Evolutionary conservation across 2,113 vertebrate species (phyloP), one percentile per base, ranked within the genome.

Genomic region (Dasyprocta punctata): DNA sequence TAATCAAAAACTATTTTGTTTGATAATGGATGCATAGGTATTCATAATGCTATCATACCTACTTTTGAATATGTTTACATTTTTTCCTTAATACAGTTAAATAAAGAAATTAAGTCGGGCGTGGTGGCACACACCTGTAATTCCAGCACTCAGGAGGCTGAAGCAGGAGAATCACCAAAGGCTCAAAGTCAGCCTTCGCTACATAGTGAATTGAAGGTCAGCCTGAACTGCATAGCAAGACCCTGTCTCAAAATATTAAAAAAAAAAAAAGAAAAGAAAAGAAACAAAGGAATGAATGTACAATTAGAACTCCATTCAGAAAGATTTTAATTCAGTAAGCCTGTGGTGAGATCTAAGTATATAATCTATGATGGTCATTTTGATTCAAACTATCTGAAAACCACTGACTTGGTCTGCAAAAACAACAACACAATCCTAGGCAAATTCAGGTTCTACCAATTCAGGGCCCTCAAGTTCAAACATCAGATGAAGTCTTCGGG

Each of bases 71-170:
- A 73, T 33, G 58, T 61, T 86, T 90, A 60, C 2, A 86, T 44
- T 89, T 96, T 96, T 82, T 75, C 73, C 58, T 89, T 86, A 96
- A 82, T 71, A 89, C 33, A 93, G 41, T 67, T 87, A 85, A 82
- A 52, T 82, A 63, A 86, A 52, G 47, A 85, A 71, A 86, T 69
- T 16, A 67, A 36, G 13, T 33, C 5, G 30, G 30, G 33, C 4
- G 16, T 36, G 65, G 65, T 67, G 65, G 33, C 65, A 3, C 65
- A 67, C 65, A 67, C 14, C 33, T 36, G 65, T n/a, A 67, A 67
- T 67, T 6, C 65, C 65, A 36, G 14, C 65, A 36, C 28, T 67
- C 65, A 36, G 33, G 16, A 67, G 65, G 28, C 30, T 65, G 30
- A 65, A 30, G 63, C 30, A 65, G 28, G 12, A 65, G 61, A 28